Evolutionary conservation across 1,140 invertebrate genomes (phyloP), one percentile per base, ranked within the genome.

Genomic region (Drosophila pandora): DNA sequence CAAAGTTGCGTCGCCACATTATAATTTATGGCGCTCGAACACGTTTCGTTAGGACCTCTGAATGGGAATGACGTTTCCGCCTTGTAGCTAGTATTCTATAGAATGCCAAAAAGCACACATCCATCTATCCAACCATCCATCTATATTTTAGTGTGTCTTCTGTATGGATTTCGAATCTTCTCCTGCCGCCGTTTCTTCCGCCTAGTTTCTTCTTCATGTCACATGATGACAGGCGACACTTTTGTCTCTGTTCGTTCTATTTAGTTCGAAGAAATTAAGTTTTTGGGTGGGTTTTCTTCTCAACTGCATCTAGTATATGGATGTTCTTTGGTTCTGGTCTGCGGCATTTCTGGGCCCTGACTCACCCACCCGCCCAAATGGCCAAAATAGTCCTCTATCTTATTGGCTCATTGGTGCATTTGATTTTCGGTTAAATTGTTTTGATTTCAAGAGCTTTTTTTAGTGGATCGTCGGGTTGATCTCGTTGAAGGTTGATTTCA

Each of bases 221-320:
- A 84, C 81, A 84, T 84, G 81, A 81, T 84, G 81, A 84, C 81
- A 84, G 64, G 76, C 76, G 82, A 81, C 80, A 85, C 65, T 55
- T 83, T 76, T 63, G 58, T 47, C 37, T 60, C 13, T 55, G 50
- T 68, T 76, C 48, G 65, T 56, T 76, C 63, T 60, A 55, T 50
- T 71, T 55, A 48, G 12, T 79, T 71, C 49, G 50, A 41, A 23
- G 58, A 72, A 73, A 71, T 62, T 61, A 13, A 50, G 60, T 70
- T 68, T 69, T 61, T 62, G 50, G 59, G 56, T 64, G 64, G 47
- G 58, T 59, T 69, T 47, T 30, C 65, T 47, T 30, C 65, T 55
- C 23, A n/a, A 28, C 61, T 53, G 53, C 5, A n/a, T 8, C 22
- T 30, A 63, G 21, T 47, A 22, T 17, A 22, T 23, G 48, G 48